Evolutionary conservation across 2,888 invertebrate genomes (phyloP).

Genomic region (Capitulum mitella): DNA sequence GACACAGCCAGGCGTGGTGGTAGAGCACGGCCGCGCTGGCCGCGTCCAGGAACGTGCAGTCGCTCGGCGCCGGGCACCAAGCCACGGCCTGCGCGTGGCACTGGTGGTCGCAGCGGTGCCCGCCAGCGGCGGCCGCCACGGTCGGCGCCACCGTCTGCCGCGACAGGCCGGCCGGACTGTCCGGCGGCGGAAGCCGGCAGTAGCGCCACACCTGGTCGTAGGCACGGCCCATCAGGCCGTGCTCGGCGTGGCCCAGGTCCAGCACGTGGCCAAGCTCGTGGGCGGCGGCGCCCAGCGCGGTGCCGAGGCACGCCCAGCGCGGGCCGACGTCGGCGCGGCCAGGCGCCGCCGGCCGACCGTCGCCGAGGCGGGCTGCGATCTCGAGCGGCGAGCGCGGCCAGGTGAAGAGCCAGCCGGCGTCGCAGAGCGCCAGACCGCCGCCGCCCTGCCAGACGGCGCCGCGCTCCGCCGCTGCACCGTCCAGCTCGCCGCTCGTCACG

Average conservation of each 20-base stretch:
- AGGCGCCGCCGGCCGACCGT: background rate
- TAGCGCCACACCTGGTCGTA: slow-evolving; percentile 8
- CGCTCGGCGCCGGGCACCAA: background rate
- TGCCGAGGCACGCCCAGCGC: background rate
- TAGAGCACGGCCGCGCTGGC: background rate
- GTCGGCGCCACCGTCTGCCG: background rate
- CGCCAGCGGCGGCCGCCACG: background rate
- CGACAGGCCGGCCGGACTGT: too few relatives aligned
- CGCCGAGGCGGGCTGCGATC: background rate
- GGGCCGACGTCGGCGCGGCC: background rate
- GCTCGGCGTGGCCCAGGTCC: slow-evolving; percentile 7
- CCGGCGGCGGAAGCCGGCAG: background rate
- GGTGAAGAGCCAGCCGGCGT: background rate
- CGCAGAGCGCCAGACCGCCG: slow-evolving; percentile 16
- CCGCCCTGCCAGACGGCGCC: background rate
- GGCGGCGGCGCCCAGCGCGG: slow-evolving; percentile 15
- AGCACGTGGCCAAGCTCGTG: background rate
- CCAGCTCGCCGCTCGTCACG: background rate
- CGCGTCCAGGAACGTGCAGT: background rate
- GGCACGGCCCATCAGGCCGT: slow-evolving; percentile 13
- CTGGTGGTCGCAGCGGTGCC: background rate
- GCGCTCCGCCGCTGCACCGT: background rate
- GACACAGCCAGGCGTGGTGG: background rate
- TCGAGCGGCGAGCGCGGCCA: background rate
- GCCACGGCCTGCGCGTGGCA: background rate